Percentiles rank a stretch among this genome's conserved stretches.
Conservation (phyloP, 1,140 invertebrate genomes). For the Caenorhabditis remanei region DNA sequence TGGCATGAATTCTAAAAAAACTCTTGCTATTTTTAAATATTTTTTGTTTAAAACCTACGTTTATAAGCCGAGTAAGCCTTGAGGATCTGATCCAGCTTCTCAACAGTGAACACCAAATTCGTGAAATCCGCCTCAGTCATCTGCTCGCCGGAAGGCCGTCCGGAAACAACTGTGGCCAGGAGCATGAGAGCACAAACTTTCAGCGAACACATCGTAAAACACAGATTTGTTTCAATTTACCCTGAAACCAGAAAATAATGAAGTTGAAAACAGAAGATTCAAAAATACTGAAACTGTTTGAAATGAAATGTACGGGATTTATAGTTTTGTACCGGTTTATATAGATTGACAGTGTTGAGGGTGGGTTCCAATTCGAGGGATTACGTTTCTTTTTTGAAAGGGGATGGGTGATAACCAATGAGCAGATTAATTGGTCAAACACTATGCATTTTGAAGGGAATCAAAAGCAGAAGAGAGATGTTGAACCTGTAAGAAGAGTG, state of each 20-base stretch:
- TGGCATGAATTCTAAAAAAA: conserved; percentile 5
- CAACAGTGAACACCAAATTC: conserved; percentile 23
- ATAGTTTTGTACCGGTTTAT: neutral
- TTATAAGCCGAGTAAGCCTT: conserved; percentile 25
- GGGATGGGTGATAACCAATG: neutral
- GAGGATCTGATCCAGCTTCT: conserved; percentile 19
- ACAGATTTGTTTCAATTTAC: neutral
- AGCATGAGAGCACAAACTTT: neutral
- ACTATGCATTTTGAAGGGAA: neutral
- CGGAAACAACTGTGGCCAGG: neutral
- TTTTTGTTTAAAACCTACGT: neutral
- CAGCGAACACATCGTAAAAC: neutral
- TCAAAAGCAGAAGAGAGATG: neutral
- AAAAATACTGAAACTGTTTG: neutral
- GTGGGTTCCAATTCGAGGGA: neutral
- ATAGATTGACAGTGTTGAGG: neutral
- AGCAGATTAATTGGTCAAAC: conserved; percentile 42
- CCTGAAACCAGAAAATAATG: neutral
- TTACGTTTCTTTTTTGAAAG: neutral
- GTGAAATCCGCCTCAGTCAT: conserved; percentile 16
- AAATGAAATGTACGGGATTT: neutral
- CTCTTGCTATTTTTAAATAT: no score
- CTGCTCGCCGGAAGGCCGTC: neutral
- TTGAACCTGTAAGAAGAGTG: no score
- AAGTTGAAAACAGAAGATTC: neutral